Evolutionary conservation across 2,888 invertebrate genomes (phyloP).

Genomic region (Coenonympha glycerion): DNA sequence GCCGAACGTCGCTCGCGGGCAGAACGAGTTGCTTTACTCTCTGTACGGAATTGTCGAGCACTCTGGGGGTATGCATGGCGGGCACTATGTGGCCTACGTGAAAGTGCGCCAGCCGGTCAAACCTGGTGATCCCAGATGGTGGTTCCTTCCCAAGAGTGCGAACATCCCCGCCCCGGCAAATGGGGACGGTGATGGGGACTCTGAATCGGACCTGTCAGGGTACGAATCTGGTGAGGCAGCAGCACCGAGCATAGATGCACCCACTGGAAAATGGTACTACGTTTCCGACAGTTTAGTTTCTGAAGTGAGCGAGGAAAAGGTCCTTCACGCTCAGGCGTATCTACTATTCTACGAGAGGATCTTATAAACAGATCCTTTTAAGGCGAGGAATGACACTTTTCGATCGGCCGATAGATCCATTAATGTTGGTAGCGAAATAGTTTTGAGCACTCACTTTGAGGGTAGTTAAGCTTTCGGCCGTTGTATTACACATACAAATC

Average conservation of each 20-base stretch:
- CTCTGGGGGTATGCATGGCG: slow-evolving; percentile 90
- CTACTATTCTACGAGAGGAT: slow-evolving; percentile 97
- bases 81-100: slow-evolving; percentile 94
- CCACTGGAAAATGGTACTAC: slow-evolving; percentile 93
- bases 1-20: slow-evolving; percentile 77
- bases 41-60: slow-evolving; percentile 97
- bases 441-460: too few species aligned
- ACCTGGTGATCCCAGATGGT: slow-evolving; percentile 81
- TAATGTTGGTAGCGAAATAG: not conserved
- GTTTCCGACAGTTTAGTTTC: slow-evolving; percentile 93
- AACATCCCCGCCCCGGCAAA: slow-evolving; percentile 67
- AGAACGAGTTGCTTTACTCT: slow-evolving; percentile 85
- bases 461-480: too few species aligned
- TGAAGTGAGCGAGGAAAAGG: slow-evolving; percentile 86
- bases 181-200: slow-evolving; percentile 65
- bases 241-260: slow-evolving; percentile 45
- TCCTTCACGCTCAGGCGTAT: slow-evolving; percentile 92
- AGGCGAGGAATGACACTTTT: not conserved
- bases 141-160: slow-evolving; percentile 80
- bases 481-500: too few species aligned
- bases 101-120: slow-evolving; percentile 83
- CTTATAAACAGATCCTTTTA: slow-evolving; percentile 71
- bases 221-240: slow-evolving; percentile 73
- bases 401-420: not conserved
- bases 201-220: slow-evolving; percentile 74